Percentiles rank a stretch among this genome's conserved stretches.
phyloP scores from a whole-genome alignment of 1,140 invertebrate species.

The Geopemphigus sp. region DNA sequence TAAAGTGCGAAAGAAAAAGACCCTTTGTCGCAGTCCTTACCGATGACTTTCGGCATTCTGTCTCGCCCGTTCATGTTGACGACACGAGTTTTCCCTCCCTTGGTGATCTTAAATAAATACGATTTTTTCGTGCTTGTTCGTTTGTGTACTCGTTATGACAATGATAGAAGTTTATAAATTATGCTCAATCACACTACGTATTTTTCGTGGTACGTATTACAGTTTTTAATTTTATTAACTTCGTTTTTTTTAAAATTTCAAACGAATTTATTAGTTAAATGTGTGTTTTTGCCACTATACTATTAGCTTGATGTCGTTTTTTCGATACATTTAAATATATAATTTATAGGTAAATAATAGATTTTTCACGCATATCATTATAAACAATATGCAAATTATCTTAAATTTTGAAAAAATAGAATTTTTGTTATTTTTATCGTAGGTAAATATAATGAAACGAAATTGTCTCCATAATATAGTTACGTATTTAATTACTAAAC shows the following conservation, averaged over 20 bases:
- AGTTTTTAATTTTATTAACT: background rate
- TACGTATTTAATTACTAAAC: no score
- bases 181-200: conserved; percentile 13
- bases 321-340: no score
- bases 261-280: background rate
- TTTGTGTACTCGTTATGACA: conserved; percentile 29
- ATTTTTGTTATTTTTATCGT: no score
- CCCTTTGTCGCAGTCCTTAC: conserved; percentile 28
- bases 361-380: no score
- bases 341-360: no score
- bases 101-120: conserved; percentile 23
- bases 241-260: background rate
- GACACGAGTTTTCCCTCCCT: conserved; percentile 18
- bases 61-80: conserved; percentile 37
- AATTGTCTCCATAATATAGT: no score
- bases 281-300: no score
- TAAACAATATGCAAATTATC: no score
- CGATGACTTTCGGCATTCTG: conserved; percentile 47
- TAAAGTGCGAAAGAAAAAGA: conserved; percentile 47
- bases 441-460: no score
- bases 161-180: conserved; percentile 34
- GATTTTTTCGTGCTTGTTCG: conserved; percentile 11
- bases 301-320: no score
- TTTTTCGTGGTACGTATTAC: conserved; percentile 31
- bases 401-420: no score